These are phyloP conservation scores for Coracopsis vasa DNA, from an alignment of 2,113 vertebrate genomes.

Conservation along the genomic window DNA sequence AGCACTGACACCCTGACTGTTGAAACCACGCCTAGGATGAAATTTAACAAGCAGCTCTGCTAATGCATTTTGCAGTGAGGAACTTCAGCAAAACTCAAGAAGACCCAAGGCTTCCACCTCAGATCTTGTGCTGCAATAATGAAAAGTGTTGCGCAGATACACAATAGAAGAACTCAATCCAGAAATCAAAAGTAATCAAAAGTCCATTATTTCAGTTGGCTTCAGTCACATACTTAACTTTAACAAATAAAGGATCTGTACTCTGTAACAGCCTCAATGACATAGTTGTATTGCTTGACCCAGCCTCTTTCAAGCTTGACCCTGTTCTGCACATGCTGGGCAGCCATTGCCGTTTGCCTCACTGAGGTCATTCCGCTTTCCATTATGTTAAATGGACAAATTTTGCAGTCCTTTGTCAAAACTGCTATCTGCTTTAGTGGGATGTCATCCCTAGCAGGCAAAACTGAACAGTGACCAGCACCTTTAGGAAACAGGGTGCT, in stretches of 20 bases:
- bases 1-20: not conserved
- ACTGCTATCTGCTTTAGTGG: not conserved
- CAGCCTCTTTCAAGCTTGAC: conserved; percentile 9
- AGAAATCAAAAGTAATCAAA: conserved; percentile 40
- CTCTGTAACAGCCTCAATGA: not conserved
- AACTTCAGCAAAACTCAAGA: conserved; percentile 1
- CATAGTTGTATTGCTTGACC: not conserved
- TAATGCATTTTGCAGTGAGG: conserved; percentile 3
- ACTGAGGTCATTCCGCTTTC: conserved; percentile 17
- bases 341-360: not conserved
- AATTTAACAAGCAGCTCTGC: conserved; percentile 29
- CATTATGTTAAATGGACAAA: conserved; percentile 24
- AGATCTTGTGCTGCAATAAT: not conserved
- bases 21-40: not conserved
- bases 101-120: not conserved
- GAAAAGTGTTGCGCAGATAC: not conserved
- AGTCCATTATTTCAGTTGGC: conserved; percentile 15
- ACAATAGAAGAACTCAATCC: conserved; percentile 11
- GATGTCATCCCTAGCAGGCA: not conserved
- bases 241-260: not conserved
- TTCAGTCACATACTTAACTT: not conserved
- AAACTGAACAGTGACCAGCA: not conserved
- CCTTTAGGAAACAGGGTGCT: not conserved
- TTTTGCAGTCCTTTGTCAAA: conserved; percentile 21
- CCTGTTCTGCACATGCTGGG: conserved; percentile 13